Base-by-base conservation (phyloP, 1,140 invertebrate species). In the Ceratina japonica region DNA sequence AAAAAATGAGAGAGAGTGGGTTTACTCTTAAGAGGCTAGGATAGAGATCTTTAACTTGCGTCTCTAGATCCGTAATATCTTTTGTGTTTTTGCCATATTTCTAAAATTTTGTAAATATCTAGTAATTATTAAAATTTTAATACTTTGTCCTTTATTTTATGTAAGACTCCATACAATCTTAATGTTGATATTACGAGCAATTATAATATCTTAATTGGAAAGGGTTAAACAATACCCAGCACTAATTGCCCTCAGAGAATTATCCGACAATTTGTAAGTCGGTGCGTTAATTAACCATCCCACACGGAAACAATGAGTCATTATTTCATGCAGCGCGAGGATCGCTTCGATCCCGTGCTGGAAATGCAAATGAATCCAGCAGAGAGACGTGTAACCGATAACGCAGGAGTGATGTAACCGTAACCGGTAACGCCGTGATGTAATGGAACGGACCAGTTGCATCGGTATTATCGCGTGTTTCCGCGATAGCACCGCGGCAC, bases 381-480 rank as follows among this genome's bases (percentile, higher is more conserved):
- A 2, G 7, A 44, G 54, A 61, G 44, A 61, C 75, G 49, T 77
- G 68, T 77, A 71, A 77, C 68, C 75, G 75, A 77, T 77, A 77
- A 77, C 51, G 44, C 27, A 10, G 37, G 37, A 44, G 75, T 77
- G 75, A 77, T 77, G 75, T 71, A 77, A 77, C 75, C 71, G 27
- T 77, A 71, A 71, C 75, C 66, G 66, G 58, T 71, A 77, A 77
- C 24, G 24, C 44, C 68, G 58, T 77, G 75, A 71, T 71, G 75
- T 56, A 63, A 77, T 63, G 27, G 18, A 62, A 63, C 49, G 69
- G 51, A 62, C 66, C 75, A 77, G 58, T 71, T 77, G 58, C 54
- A 54, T 71, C 66, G 58, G 44, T 77, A 61, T 77, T 77, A 77
- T 77, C 75, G 18, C 58, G 20, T 54, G 68, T 71, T 44, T 20